A percentile compares a stretch with the other conserved stretches of the same genome.
These are phyloP conservation scores for Suricata suricatta DNA, from an alignment of 2,113 vertebrate species.

Conservation along the genomic window DNA sequence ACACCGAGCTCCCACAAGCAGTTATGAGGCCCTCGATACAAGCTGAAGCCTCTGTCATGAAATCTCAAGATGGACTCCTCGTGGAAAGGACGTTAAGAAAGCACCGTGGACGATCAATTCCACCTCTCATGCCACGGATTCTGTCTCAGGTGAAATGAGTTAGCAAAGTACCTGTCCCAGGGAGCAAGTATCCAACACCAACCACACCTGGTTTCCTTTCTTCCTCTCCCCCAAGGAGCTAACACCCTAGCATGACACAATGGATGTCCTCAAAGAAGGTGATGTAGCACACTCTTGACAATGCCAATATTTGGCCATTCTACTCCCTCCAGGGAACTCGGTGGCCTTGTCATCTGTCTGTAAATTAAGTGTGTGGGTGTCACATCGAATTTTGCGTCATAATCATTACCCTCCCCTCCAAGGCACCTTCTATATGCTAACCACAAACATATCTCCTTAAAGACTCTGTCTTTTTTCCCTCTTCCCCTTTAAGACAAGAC, in stretches of 20 bases:
- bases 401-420: too few species aligned
- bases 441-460: background rate
- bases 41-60: fast-evolving
- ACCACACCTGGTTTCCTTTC: fast-evolving
- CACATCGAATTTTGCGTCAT: background rate
- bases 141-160: background rate
- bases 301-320: fast-evolving
- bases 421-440: background rate
- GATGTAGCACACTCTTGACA: fast-evolving
- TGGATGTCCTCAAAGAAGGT: background rate
- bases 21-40: fast-evolving
- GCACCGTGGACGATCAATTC: fast-evolving
- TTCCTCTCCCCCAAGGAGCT: background rate
- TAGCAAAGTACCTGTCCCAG: background rate
- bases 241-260: background rate
- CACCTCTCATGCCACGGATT: too few species aligned
- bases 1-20: too few species aligned
- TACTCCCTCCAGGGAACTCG: fast-evolving
- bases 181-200: fast-evolving
- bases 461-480: background rate
- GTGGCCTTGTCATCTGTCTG: fast-evolving
- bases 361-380: background rate
- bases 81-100: fast-evolving
- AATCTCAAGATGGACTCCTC: background rate
- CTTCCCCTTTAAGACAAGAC: background rate